phyloP scores from a whole-genome alignment of 2,797 vertebrate species.

The Podarcis lilfordi region DNA sequence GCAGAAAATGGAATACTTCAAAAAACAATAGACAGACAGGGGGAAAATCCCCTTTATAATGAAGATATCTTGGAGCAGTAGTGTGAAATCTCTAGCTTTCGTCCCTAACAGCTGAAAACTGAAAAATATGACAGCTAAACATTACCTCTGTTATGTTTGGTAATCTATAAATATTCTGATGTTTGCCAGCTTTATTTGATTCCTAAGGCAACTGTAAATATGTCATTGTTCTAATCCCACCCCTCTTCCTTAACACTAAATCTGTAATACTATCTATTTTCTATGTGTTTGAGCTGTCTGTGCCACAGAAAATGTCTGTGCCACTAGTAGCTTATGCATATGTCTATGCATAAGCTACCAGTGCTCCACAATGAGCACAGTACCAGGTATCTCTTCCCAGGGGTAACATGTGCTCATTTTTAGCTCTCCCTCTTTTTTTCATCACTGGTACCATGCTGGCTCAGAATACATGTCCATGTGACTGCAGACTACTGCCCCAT shows the following conservation, averaged over 20 bases:
- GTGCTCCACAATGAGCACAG: too few relatives aligned
- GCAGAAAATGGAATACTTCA: slow-evolving; percentile 67
- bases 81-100: slow-evolving; percentile 25
- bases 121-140: slow-evolving; percentile 28
- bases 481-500: too few relatives aligned
- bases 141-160: neutral
- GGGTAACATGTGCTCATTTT: neutral
- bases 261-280: neutral
- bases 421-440: neutral
- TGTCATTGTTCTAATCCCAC: neutral
- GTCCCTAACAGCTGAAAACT: slow-evolving; percentile 28
- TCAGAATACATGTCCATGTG: too few relatives aligned
- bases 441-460: neutral
- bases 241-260: neutral
- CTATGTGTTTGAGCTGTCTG: neutral
- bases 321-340: too few relatives aligned
- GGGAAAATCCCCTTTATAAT: slow-evolving; percentile 50
- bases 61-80: slow-evolving; percentile 40
- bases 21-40: slow-evolving; percentile 52
- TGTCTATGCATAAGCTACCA: neutral
- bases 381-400: neutral
- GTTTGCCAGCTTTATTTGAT: slow-evolving; percentile 21
- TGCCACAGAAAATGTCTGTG: neutral
- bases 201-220: neutral
- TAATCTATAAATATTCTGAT: slow-evolving; percentile 19